These are phyloP conservation scores for Myiopsitta monachus DNA, from an alignment of 2,113 vertebrate species.

Conservation along the genomic window DNA sequence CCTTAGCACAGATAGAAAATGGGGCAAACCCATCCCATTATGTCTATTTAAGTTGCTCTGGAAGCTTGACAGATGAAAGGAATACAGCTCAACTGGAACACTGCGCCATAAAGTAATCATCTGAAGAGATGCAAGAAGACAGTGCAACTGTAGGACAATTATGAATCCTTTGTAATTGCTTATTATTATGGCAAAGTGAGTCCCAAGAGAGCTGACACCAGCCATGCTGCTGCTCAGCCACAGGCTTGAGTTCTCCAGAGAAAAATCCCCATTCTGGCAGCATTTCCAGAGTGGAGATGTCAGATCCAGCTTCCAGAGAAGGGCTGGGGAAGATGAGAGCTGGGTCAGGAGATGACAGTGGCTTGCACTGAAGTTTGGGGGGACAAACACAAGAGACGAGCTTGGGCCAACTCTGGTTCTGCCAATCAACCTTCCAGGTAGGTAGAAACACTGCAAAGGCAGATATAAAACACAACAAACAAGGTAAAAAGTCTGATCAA, in stretches of 20 bases:
- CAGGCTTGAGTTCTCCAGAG: background rate
- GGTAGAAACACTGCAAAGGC: background rate
- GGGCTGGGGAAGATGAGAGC: background rate
- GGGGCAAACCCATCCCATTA: background rate
- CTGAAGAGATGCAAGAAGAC: background rate
- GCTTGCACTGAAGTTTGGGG: background rate
- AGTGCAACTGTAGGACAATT: background rate
- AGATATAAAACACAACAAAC: background rate
- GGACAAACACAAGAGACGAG: background rate
- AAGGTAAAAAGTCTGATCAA: background rate
- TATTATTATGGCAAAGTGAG: background rate
- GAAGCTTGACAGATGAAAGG: background rate
- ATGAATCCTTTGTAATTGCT: background rate
- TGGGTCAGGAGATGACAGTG: background rate
- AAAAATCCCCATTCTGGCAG: background rate
- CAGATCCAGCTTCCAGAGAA: background rate
- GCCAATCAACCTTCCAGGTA: background rate
- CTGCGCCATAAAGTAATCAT: background rate
- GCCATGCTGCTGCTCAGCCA: background rate
- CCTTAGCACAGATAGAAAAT: background rate
- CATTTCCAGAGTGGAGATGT: background rate
- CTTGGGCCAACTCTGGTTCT: background rate
- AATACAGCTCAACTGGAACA: background rate
- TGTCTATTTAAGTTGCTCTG: background rate
- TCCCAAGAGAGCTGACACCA: background rate